Conservation (phyloP, 2,113 vertebrate species). For the Grantiella picta region DNA sequence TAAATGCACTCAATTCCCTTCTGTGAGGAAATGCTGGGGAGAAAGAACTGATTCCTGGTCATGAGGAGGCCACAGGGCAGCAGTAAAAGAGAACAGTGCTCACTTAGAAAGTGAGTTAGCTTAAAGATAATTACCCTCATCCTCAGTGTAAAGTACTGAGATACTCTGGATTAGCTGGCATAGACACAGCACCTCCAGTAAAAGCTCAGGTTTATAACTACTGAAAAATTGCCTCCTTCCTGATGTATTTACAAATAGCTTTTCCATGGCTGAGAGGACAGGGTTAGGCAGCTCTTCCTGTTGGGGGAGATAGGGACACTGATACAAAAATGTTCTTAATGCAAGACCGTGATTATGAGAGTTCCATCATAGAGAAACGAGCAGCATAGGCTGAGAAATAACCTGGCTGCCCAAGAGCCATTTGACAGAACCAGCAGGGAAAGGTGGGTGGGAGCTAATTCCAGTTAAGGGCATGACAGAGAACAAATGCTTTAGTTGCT, state of each 20-base stretch:
- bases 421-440: neutral
- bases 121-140: neutral
- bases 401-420: neutral
- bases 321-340: neutral
- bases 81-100: neutral
- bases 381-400: neutral
- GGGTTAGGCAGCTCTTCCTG: neutral
- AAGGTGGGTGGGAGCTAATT: neutral
- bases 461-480: neutral
- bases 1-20: neutral
- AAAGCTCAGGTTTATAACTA: neutral
- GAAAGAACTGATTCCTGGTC: neutral
- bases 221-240: neutral
- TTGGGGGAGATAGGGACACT: neutral
- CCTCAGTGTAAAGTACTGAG: neutral
- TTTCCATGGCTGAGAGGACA: neutral
- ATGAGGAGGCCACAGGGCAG: neutral
- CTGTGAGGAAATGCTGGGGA: neutral
- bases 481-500: neutral
- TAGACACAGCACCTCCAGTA: neutral
- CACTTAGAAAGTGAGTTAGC: neutral
- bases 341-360: accelerated
- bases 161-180: neutral
- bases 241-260: neutral
- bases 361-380: neutral